Percentiles rank a stretch among this genome's conserved stretches.
Evolutionary conservation across 2,797 vertebrate genomes (phyloP).

Genomic region (Melanogrammus aeglefinus): DNA sequence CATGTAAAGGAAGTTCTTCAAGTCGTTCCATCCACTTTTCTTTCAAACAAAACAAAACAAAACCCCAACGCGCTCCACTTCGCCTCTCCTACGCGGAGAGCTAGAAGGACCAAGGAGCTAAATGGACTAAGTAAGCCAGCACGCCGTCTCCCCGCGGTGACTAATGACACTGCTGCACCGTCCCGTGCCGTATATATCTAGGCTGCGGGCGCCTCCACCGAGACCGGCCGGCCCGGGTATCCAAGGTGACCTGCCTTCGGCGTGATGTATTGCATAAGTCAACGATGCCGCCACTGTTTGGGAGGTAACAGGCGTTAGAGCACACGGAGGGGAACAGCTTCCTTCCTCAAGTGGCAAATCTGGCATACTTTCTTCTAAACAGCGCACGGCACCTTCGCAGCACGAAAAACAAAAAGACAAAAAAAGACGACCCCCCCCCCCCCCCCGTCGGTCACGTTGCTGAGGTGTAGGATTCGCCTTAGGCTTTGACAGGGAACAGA

Average conservation of each 20-base stretch:
- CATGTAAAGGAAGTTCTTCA: background rate
- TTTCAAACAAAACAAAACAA: background rate
- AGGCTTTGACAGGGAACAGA: constrained; percentile 71
- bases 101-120: background rate
- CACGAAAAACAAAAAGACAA: constrained; percentile 33
- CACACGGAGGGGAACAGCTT: constrained; percentile 5
- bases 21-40: background rate
- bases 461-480: constrained; percentile 59
- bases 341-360: constrained; percentile 52
- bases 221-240: constrained; percentile 45
- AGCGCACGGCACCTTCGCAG: constrained; percentile 17
- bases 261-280: constrained; percentile 60
- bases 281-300: constrained; percentile 43
- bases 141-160: constrained; percentile 58
- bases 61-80: background rate
- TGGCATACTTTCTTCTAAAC: constrained; percentile 34
- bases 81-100: background rate
- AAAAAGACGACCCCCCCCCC: constrained; percentile 18
- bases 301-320: constrained; percentile 9
- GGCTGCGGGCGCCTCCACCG: constrained; percentile 63
- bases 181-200: constrained; percentile 76
- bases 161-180: constrained; percentile 60
- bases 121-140: constrained; percentile 47
- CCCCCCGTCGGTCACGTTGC: constrained; percentile 57
- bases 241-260: constrained; percentile 74